Base-by-base conservation (phyloP, 2,888 invertebrate species). In the Protodeltote pygarga region DNA sequence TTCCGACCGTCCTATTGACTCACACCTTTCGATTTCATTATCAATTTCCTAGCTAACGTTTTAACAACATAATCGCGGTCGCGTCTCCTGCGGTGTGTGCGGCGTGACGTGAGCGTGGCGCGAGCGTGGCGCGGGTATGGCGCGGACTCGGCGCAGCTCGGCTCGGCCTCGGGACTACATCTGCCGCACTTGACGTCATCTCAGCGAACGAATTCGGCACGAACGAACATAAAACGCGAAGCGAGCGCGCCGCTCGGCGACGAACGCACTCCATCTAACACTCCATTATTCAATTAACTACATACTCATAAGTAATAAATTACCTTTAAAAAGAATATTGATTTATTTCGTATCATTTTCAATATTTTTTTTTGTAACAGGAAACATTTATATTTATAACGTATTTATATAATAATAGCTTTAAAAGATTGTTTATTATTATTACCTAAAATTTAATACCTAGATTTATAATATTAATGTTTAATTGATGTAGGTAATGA, bases 401-500 rank as follows among this genome's bases (percentile, higher is more conserved):
- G 92, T 92, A 92, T 92, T 92, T 92, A 91, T 92, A 92, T 92
- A 91, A 92, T 92, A 91, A 91, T 91, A 92, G 92, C 91, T 92
- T 92, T 91, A 92, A 92, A 92, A 92, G 92, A 91, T 92, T 92
- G 92, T 92, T 92, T 89, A 91, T 90, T 92, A 89, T 90, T 89
- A 90, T 89, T 92, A 92, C 89, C 92, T 92, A 92, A 92, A 92
- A 89, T 92, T 92, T 91, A 82, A 89, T 92, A 92, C 83, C 92
- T 92, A 91, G 79, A 83, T 87, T 91, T 87, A 91, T 92, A 89
- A 88, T 90, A 89, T 87, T 88, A 90, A 91, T 90, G 89, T 91
- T 89, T 91, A 92, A 92, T 92, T 92, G 92, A 92, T 92, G 92
- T 89, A 86, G 85, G 83, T 89, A 87, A 89, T 90, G 87, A 87